Base-by-base conservation (phyloP, 2,888 invertebrate species). In the Aricia artaxerxes region DNA sequence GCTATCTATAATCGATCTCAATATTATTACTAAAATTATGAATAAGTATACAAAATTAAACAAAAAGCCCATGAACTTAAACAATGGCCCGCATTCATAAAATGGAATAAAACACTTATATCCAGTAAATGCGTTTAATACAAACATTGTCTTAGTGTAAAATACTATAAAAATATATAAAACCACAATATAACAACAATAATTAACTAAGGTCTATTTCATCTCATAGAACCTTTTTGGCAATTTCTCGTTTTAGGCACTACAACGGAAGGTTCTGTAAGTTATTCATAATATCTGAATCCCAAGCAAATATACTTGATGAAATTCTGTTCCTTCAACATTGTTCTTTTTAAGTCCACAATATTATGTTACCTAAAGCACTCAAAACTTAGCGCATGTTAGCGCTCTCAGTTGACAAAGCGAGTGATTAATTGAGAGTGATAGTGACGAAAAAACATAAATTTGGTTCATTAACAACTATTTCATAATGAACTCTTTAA, bases 151-250 rank as follows among this genome's bases (percentile, higher is more conserved):
- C 69, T 11, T 35, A 35, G 35, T 69, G 35, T 38, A 69, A 69
- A 69, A 69, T 69, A 69, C 13, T 69, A 69, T 35, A 69, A 69
- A 69, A 69, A 69, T 69, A 69, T 69, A 69, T 69, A 38, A 69
- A 69, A 69, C 69, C 69, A 69, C 69, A 69, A 16, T 69, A 38
- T 69, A 69, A 38, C 35, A 69, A 69, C 64, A 69, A 49, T 49
- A 49, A 69, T 13, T 35, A 69, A 38, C 69, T 24, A 11, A 16
- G 1, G 5, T 69, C 38, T 35, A 69, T 35, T 35, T 4, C 35
- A 35, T 35, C 13, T 69, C 31, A 69, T 69, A 38, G 35, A 64
- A 69, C 4, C 69, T 38, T 69, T 57, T 57, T 69, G 69, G 69
- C 69, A 69, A 69, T 35, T 69, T 69, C 13, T 69, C 35, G 13